Base-by-base conservation (phyloP, 2,797 vertebrate genomes). In the Apogon hyalosoma region DNA sequence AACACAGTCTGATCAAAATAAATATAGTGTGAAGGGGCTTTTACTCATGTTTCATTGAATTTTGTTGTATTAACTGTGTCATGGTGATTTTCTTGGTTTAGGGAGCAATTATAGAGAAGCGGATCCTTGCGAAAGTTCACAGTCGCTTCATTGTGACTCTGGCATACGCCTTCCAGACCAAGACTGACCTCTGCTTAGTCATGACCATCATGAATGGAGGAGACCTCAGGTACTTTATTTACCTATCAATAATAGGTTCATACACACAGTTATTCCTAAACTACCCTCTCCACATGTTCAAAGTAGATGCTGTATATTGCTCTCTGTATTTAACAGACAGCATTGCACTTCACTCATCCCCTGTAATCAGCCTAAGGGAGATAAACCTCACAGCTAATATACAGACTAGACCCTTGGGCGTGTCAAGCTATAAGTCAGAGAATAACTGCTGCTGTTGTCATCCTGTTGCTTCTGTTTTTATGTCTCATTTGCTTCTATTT, bases 141-240 rank as follows among this genome's bases (percentile, higher is more conserved):
- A 94, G 92, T 64, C 93, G 93, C 75, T 94, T 94, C 86, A 94
- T 94, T 7, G 94, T 95, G 78, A 63, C 93, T 0, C 79, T 94
- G 84, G 90, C 91, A 1, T 94, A 95, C 8, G 92, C 93, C 55
- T 95, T 94, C 85, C 94, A 95, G 91, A 94, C 93, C 83, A 94
- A 95, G 80, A 87, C 57, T 1, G 92, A 94, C 56, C 92, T 94
- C 80, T 95, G 92, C 63, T 83, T 95, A 36, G 83, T 95, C 8
- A 94, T 95, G 93, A 94, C 93, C 69, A 94, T 94, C 80, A 95
- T 95, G 94, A 94, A 94, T 3, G 92, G 93, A 14, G 93, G 94
- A 73, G 94, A 95, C 73, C 93, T 94, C 87, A 94, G 93, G 93
- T 94, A 75, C 31, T 51, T 2, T 7, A 8, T 33, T 13, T 7